Evolutionary conservation across 1,140 invertebrate genomes (phyloP), one percentile per base, ranked within the genome.

Genomic region (Zaprionus gabonicus): DNA sequence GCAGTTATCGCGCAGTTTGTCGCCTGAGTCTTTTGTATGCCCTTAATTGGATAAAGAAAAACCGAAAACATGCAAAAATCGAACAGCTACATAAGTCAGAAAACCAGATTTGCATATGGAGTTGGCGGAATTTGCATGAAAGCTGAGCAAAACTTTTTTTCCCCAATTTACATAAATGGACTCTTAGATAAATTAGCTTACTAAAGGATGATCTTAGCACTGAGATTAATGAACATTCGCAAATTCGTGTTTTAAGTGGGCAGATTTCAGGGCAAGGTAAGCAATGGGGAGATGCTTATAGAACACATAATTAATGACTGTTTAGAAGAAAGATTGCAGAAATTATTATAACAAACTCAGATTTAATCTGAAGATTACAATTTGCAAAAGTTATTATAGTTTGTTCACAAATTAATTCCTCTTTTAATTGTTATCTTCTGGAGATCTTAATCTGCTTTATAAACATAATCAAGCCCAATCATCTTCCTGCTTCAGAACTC

Each of bases 21-120:
- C 81, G 78, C 78, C 76, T 44, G 13, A 64, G 72, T 78, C 78
- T 78, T 78, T 85, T 85, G 63, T 80, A 51, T 74, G 70, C 64
- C 82, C 72, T 84, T 84, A 84, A 85, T 84, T 81, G 82, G 74
- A 70, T 77, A 84, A 65, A 53, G 70, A 75, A 81, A 81, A 75
- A 85, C 49, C 27, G 53, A 63, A 71, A 70, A 70, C 74, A 84
- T 84, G 74, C 73, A 81, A 73, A 77, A 70, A 58, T 57, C 62
- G 67, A 63, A 58, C 60, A 71, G 68, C 68, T 71, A 81, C 67
- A 85, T 69, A 63, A 78, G 67, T 57, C 57, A 74, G 74, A 73
- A 65, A 62, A 20, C 56, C 49, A 44, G 27, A 84, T 84, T 84
- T 81, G 82, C 82, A 84, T 84, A 71, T 63, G 51, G 56, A 81